Percentiles rank a stretch among this genome's conserved stretches.
Evolutionary conservation across 1,140 invertebrate species (phyloP).

Genomic region (Episyrphus balteatus): DNA sequence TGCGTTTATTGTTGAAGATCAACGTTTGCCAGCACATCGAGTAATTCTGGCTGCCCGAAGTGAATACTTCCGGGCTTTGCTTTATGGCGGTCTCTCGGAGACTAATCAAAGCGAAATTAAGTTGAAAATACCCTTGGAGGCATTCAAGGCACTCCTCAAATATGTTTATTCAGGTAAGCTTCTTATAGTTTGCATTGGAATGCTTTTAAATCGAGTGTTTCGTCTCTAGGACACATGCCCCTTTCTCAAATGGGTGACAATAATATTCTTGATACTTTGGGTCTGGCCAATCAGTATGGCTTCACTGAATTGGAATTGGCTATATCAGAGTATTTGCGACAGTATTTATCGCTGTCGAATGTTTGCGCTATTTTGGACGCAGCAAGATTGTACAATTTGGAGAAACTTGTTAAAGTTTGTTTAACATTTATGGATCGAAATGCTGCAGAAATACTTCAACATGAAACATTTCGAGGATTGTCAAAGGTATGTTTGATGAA

Average conservation of each 20-base stretch:
- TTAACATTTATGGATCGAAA: constrained; percentile 80
- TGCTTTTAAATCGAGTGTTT: constrained; percentile 5
- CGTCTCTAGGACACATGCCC: constrained; percentile 57
- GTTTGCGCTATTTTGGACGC: constrained; percentile 90
- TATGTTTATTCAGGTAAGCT: constrained; percentile 79
- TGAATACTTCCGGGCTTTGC: constrained; percentile 84
- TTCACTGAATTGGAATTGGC: constrained; percentile 83
- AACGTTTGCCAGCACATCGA: constrained; percentile 76
- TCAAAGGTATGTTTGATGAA: constrained; percentile 54
- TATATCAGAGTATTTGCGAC: constrained; percentile 86
- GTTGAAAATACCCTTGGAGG: constrained; percentile 70
- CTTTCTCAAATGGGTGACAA: constrained; percentile 76
- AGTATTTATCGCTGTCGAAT: constrained; percentile 76
- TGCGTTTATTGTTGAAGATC: constrained; percentile 73
- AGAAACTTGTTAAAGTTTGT: constrained; percentile 52
- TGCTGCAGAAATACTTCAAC: constrained; percentile 69
- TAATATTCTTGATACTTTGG: constrained; percentile 74
- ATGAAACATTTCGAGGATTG: constrained; percentile 72
- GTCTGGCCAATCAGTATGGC: constrained; percentile 88
- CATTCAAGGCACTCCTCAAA: constrained; percentile 81
- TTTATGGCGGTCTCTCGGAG: constrained; percentile 87
- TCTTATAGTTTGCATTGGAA: not conserved
- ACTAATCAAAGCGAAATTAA: constrained; percentile 73
- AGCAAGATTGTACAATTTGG: constrained; percentile 55
- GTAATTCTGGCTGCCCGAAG: constrained; percentile 78